Evolutionary conservation across 2,888 invertebrate genomes (phyloP), one percentile per base, ranked within the genome.

Genomic region (Mellilla xanthometata): DNA sequence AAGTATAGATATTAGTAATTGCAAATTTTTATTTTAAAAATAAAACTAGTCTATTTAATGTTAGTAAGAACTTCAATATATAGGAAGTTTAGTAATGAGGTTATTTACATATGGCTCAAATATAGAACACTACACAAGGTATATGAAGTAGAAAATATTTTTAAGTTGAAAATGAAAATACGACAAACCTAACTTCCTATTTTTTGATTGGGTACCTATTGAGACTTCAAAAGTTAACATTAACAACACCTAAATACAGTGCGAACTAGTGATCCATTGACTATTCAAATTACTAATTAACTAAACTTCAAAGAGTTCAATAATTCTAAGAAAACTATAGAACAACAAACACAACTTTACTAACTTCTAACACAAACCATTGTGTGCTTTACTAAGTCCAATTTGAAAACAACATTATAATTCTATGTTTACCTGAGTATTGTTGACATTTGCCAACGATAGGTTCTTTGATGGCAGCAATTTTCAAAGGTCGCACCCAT

Each of bases 361-460:
- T 33, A 6, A 8, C 19, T 7, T 24, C 1, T 24, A 24, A 24
- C 24, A 24, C 2, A 24, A 24, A 24, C 24, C n/a, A 7, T n/a
- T 24, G 24, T 24, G 8, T 19, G 6, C 19, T 24, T 24, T 4
- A 6, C 24, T 24, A 24, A 0, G 3, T 24, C 24, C 30, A 39
- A 38, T 30, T 35, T 49, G 12, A 40, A 39, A 46, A 31, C 35
- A 44, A 50, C 49, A 26, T 40, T 40, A 47, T 22, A 46, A 41
- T 55, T 39, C 39, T 44, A 49, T 39, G 39, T 60, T 69, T 68
- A 62, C 67, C 60, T 62, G 49, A 51, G 26, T 11, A 55, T 35
- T 45, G 58, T 58, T 58, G 58, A 55, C 55, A 56, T 60, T 59
- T 61, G 54, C 46, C 23, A 56, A 56, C 48, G 38, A 33, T 35